Evolutionary conservation across 1,140 invertebrate genomes (phyloP), one percentile per base, ranked within the genome.

Genomic region (Drosophila oshimai): DNA sequence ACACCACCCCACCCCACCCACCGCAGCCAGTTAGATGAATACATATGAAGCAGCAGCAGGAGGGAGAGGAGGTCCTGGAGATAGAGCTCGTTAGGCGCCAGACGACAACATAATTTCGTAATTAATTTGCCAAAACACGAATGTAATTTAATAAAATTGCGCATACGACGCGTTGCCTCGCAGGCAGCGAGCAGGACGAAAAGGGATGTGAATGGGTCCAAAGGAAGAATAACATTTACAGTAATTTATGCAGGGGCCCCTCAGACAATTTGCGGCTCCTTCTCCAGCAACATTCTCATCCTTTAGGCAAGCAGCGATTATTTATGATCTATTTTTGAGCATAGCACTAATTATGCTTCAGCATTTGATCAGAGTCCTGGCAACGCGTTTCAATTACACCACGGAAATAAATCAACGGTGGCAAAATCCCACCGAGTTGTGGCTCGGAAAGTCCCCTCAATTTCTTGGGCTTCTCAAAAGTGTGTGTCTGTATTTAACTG

Each of bases 111-210:
- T 87, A 87, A 87, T 87, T 87, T 87, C 69, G 77, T 87, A 87
- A 87, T 87, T 87, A 87, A 87, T 87, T 87, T 87, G 81, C 81
- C 77, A 81, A 88, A 88, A 88, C 81, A 87, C 81, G 81, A 87
- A 87, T 83, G 81, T 87, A 87, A 87, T 87, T 87, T 87, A 87
- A 87, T 86, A 87, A 88, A 87, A 87, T 87, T 86, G 81, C 81
- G 81, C 68, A 86, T 86, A 87, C 81, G 81, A 78, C 81, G 68
- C 83, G 72, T 60, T 75, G 80, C 39, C 36, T 34, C 39, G 15
- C 10, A 24, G 58, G 2, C 9, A 44, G 7, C 22, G 17, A 22
- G 12, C 15, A 6, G 6, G n/a, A 18, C 2, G 15, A 2, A 22
- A 44, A 46, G 29, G 29, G 53, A 34, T 34, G 34, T 6, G 20